Conservation (phyloP, 2,797 vertebrate species). For the Balearica regulorum region DNA sequence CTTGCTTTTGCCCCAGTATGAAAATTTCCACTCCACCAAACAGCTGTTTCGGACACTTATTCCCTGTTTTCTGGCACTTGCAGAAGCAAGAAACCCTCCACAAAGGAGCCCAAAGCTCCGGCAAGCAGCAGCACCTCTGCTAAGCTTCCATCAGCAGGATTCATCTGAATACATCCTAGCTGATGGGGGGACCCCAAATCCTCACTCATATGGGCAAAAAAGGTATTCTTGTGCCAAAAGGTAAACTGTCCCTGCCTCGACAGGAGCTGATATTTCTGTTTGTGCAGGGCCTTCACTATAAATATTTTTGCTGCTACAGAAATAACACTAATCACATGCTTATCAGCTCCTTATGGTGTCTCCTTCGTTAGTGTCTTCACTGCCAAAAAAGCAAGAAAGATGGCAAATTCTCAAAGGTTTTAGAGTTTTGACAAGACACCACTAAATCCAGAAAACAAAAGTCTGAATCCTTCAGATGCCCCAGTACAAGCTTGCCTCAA, state of each 20-base stretch:
- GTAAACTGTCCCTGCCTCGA: neutral
- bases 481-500: neutral
- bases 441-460: neutral
- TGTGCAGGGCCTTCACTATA: neutral
- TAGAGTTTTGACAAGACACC: neutral
- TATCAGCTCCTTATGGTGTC: neutral
- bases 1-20: neutral
- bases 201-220: neutral
- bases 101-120: accelerated
- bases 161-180: neutral
- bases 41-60: neutral
- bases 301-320: neutral
- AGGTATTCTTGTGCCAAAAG: neutral
- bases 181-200: neutral
- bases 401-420: neutral
- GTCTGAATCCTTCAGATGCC: neutral
- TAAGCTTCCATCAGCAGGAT: neutral
- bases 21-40: neutral
- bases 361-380: neutral
- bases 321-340: neutral
- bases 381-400: neutral
- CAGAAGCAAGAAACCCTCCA: neutral
- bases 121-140: neutral
- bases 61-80: neutral
- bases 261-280: neutral